Evolutionary conservation across 2,797 vertebrate genomes (phyloP), one percentile per base, ranked within the genome.

Genomic region (Nasua narica): DNA sequence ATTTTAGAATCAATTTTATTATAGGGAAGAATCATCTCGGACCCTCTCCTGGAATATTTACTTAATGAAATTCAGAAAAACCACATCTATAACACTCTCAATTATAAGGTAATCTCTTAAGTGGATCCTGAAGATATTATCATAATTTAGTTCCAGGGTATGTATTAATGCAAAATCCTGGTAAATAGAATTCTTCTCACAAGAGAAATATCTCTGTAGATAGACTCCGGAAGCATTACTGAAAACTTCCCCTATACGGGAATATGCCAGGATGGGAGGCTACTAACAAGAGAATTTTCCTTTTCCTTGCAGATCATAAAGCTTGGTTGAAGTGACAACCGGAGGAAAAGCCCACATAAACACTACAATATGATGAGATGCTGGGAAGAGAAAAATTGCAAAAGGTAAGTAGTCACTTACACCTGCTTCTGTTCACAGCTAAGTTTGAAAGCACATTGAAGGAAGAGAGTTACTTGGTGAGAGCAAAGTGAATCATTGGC

Each of bases 1-100:
- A 93, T 79, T 91, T 81, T 56, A 94, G 74, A 32, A 90, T 76
- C 87, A 62, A 70, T 65, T 88, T 94, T 96, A 56, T 92, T 72
- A 81, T 37, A 54, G 13, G 6, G 3, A 90, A 79, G 23, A 52
- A 40, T 86, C 43, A 91, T 70, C 74, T 74, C 94, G 70, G 76
- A 77, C 11, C 46, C 19, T 54, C 8, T 65, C 72, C 76, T 40
- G 46, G 70, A 52, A 46, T 76, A 93, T 78, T 94, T 94, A 74
- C 48, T 95, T 92, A 95, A 95, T 86, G 27, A 91, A 90, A 86
- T 70, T 74, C 13, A 67, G 35, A 74, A 95, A 96, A 69, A 65
- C 21, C 4, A 78, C 43, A 94, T 60, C 35, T 65, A 40, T 67
- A 85, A 69, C 72, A 70, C n/a, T 95, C 56, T 96, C 81, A 92